Evolutionary conservation across 2,888 invertebrate species (phyloP), one percentile per base, ranked within the genome.

Genomic region (Ommatoiulus sabulosus): DNA sequence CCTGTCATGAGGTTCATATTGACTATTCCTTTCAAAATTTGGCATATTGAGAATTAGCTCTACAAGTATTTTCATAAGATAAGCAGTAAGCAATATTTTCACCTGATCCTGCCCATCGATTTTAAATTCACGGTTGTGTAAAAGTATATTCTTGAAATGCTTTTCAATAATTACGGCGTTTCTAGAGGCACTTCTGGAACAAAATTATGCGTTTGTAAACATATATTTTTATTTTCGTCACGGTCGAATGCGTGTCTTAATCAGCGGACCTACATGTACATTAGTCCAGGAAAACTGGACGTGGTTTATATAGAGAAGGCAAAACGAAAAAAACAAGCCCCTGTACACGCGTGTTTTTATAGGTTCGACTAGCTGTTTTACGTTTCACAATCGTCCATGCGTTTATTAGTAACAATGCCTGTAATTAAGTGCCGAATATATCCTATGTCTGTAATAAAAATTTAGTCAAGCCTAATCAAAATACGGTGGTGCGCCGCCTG

Each of bases 381-480:
- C 20, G 7, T 63, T 7, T 63, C 63, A 63, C 63, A 63, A 63
- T 63, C 63, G 63, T 63, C 63, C 63, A 63, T 63, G 63, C 63
- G 63, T 63, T 63, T 63, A n/a, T 63, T 63, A 63, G 63, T 20
- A 63, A 63, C 63, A 63, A 63, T 63, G n/a, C 63, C 6, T 63
- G n/a, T 63, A 63, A 63, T 63, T 63, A 63, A 63, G 63, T 20
- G 63, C n/a, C 20, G 20, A 63, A 63, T 17, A 20, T n/a, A 63
- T 63, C 63, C 63, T 20, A 63, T 20, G 63, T 7, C n/a, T 63
- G 63, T 63, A n/a, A 63, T 63, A 63, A 63, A 20, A 63, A n/a
- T 63, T n/a, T 17, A 63, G 63, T 17, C 17, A 63, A 63, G 63
- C 63, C n/a, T 17, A 57, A 63, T 63, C 63, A 63, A 63, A 63